These are phyloP conservation scores for Glareola pratincola DNA, from an alignment of 2,113 vertebrate species.

Conservation along the genomic window DNA sequence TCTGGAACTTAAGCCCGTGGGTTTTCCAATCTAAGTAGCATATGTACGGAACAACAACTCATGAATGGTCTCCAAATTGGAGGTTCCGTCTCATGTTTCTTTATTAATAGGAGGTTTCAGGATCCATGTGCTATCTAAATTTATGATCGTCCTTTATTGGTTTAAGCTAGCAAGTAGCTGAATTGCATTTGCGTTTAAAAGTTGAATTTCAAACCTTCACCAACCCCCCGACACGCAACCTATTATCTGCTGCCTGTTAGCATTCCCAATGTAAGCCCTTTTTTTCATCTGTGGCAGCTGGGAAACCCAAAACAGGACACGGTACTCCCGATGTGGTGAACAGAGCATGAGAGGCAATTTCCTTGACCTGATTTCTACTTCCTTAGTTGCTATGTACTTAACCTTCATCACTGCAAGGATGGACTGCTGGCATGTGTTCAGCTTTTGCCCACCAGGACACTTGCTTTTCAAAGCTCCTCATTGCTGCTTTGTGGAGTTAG, in stretches of 20 bases:
- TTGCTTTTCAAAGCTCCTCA: not conserved
- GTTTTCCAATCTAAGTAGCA: not conserved
- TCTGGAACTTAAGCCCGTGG: not conserved
- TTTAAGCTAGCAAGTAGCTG: not conserved
- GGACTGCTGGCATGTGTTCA: not conserved
- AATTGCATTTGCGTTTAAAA: not conserved
- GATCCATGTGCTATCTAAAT: not conserved
- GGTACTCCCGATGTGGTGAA: not conserved
- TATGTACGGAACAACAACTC: not conserved
- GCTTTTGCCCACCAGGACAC: not conserved
- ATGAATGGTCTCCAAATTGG: not conserved
- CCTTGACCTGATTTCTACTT: not conserved
- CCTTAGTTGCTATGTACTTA: not conserved
- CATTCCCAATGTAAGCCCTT: not conserved
- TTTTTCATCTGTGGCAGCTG: not conserved
- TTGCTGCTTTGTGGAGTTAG: not conserved
- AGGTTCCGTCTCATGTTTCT: not conserved
- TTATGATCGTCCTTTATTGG: not conserved
- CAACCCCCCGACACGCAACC: too few relatives aligned
- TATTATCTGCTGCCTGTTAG: not conserved
- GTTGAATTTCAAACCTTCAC: not conserved
- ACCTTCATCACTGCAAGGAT: not conserved
- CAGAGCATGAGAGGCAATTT: not conserved
- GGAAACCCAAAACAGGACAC: not conserved
- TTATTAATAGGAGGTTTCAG: not conserved